These are phyloP conservation scores for Psittacus erithacus DNA, from an alignment of 2,113 vertebrate species.

Conservation along the genomic window DNA sequence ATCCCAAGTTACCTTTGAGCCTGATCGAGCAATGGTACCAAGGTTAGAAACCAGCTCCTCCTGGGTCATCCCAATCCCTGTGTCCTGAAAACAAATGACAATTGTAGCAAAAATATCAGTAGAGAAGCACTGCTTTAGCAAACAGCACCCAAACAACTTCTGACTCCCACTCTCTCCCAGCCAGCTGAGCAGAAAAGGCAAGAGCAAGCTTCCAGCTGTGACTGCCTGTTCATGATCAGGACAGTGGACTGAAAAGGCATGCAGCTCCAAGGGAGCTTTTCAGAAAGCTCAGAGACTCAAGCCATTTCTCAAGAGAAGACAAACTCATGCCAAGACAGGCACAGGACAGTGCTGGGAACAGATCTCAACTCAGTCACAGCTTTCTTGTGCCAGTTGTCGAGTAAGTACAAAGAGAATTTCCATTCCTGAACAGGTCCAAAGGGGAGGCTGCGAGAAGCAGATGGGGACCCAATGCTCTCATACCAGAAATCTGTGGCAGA, in stretches of 20 bases:
- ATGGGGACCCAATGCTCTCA: neutral
- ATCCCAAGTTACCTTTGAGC: slow-evolving; percentile 86
- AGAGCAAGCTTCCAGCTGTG: neutral
- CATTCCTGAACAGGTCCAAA: neutral
- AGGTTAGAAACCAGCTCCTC: slow-evolving; percentile 92
- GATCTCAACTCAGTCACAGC: neutral
- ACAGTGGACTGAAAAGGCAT: neutral
- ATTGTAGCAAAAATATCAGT: neutral
- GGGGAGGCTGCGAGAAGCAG: neutral
- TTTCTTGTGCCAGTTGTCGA: neutral
- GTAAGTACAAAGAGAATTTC: neutral
- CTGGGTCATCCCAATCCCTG: slow-evolving; percentile 92
- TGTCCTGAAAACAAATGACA: slow-evolving; percentile 82
- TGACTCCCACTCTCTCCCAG: neutral
- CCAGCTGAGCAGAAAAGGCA: neutral
- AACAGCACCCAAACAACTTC: neutral
- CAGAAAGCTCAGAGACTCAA: neutral
- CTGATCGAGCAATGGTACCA: slow-evolving; percentile 94
- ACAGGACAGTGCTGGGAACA: neutral
- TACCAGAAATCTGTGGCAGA: neutral
- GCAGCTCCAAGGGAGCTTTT: neutral
- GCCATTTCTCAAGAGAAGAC: neutral
- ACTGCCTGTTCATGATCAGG: neutral
- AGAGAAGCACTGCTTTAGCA: neutral
- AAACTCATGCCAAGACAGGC: neutral